These are phyloP conservation scores for Styela plicata DNA, from an alignment of 23 tunicate species.

Conservation along the genomic window DNA sequence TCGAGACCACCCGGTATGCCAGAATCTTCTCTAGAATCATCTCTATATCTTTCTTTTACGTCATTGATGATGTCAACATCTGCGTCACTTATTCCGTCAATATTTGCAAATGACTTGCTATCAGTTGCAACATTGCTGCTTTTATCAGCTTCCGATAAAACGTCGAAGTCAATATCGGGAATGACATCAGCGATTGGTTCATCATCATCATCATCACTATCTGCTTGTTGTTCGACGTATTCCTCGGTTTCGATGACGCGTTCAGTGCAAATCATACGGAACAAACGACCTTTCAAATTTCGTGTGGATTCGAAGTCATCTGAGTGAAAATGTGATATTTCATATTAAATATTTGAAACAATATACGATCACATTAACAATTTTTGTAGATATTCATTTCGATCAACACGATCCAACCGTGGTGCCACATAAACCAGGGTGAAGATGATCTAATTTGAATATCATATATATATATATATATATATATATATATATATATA, in stretches of 20 bases:
- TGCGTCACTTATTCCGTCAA: neutral
- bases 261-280: slow-evolving; percentile 63
- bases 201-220: neutral
- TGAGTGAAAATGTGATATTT: neutral
- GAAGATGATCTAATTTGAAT: too few relatives aligned
- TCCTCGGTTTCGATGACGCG: neutral
- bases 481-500: too few relatives aligned
- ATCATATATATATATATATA: too few relatives aligned
- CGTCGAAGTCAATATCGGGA: neutral
- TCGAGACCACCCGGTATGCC: neutral
- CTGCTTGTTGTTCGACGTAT: too few relatives aligned
- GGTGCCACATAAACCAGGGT: too few relatives aligned
- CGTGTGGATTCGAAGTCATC: slow-evolving; percentile 70
- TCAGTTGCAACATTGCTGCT: neutral
- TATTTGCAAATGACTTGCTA: neutral
- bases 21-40: too few relatives aligned
- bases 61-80: neutral
- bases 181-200: neutral
- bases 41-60: too few relatives aligned
- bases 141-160: neutral
- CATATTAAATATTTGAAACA: neutral
- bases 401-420: too few relatives aligned
- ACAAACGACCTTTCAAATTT: slow-evolving; percentile 60
- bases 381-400: too few relatives aligned
- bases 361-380: too few relatives aligned